Evolutionary conservation across 2,888 invertebrate genomes (phyloP), one percentile per base, ranked within the genome.

Genomic region (Encarsia formosa): DNA sequence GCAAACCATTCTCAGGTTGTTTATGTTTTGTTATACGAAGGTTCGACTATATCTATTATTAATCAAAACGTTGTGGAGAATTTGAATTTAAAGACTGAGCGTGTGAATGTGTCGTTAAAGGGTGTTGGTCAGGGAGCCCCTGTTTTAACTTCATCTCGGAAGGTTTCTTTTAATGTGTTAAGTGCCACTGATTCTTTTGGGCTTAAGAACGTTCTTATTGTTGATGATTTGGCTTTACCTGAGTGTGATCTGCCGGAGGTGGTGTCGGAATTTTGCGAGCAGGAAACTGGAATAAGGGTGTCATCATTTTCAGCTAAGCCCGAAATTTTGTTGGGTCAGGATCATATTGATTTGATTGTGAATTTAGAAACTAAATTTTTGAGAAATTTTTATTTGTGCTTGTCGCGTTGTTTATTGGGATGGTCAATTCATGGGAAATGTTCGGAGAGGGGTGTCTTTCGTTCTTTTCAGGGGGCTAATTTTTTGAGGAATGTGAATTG

Each of bases 1-100:
- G 16, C 19, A 13, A 18, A 18, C 5, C 16, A 9, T 11, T n/a
- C 31, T 22, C 31, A 43, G 32, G 5, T n/a, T 15, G n/a, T 39
- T 6, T 39, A 23, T 22, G 45, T 40, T 3, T 15, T 51, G 15
- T 40, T 51, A 24, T 45, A 51, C 22, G 51, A 46, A 4, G 41
- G 46, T 0, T 39, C 37, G 4, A 46, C 46, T 3, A 32, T 46
- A 4, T 34, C 35, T 3, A 2, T 49, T 9, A 26, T 49, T 13
- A 42, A 49, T 20, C 18, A 34, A 19, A 41, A 18, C 18, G 9
- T 48, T 19, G 16, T 48, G 2, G 11, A 41, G 2, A 9, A 24
- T n/a, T n/a, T n/a, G n/a, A n/a, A n/a, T n/a, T n/a, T n/a, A n/a
- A n/a, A n/a, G n/a, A n/a, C n/a, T n/a, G n/a, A n/a, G n/a, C n/a